Percentiles rank a stretch among this genome's conserved stretches.
phyloP scores from a whole-genome alignment of 2,113 vertebrate genomes.

The Rhabdomys dilectus region DNA sequence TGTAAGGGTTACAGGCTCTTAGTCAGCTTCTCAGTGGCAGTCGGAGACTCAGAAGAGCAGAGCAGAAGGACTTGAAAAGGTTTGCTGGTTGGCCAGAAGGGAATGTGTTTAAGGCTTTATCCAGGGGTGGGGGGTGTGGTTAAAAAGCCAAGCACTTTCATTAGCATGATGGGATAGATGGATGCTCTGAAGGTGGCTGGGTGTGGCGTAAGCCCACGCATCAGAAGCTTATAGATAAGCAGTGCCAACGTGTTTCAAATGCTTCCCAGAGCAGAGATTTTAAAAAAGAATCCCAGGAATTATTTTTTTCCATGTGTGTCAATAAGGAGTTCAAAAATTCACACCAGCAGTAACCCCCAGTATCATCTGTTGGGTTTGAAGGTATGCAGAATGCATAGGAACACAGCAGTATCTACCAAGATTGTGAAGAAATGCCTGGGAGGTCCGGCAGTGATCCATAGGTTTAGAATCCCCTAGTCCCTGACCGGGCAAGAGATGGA shows the following conservation, averaged over 20 bases:
- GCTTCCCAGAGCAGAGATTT: neutral
- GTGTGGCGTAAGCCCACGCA: neutral
- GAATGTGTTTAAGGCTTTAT: rapidly evolving
- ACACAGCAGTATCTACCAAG: neutral
- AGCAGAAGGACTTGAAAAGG: neutral
- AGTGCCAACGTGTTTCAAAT: neutral
- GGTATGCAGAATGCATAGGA: neutral
- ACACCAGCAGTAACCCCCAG: neutral
- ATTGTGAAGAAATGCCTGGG: neutral
- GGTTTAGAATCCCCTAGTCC: neutral
- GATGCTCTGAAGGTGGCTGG: neutral
- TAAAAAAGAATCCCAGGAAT: neutral
- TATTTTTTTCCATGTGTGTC: neutral
- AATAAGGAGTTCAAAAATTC: neutral
- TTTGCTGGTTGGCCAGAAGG: neutral
- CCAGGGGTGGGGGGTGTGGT: neutral
- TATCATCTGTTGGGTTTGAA: neutral
- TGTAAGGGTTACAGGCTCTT: neutral
- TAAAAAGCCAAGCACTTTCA: neutral
- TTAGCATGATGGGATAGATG: neutral
- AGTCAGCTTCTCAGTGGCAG: neutral
- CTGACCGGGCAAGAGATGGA: neutral
- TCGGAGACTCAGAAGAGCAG: neutral
- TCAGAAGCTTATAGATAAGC: neutral
- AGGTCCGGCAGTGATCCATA: neutral